A percentile compares a stretch with the other conserved stretches of the same genome.
phyloP scores from a whole-genome alignment of 2,797 vertebrate species.

The Gallinago nigripennis region DNA sequence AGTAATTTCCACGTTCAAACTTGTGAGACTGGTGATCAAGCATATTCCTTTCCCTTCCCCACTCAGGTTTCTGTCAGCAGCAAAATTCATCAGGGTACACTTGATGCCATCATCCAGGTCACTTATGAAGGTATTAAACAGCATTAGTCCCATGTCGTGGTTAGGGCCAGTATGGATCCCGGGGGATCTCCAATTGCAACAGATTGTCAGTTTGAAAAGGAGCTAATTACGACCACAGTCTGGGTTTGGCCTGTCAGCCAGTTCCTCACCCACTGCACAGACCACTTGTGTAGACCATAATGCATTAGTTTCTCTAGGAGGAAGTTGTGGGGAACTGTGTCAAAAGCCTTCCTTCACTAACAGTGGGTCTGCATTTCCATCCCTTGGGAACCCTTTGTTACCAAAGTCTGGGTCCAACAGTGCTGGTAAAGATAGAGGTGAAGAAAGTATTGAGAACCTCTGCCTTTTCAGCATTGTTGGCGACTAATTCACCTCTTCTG shows the following conservation, averaged over 20 bases:
- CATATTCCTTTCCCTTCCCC: neutral
- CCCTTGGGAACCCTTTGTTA: neutral
- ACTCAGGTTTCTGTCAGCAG: neutral
- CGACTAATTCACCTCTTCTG: neutral
- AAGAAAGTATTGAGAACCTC: neutral
- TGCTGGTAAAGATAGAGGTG: neutral
- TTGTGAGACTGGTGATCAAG: rapidly evolving
- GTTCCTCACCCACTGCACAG: neutral
- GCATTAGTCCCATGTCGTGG: neutral
- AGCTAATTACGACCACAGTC: neutral
- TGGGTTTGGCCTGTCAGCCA: neutral
- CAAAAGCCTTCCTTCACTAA: neutral
- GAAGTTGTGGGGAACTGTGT: neutral
- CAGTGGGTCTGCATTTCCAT: neutral
- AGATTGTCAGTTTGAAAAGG: neutral
- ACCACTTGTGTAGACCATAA: neutral
- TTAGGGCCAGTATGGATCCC: neutral
- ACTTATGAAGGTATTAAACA: neutral
- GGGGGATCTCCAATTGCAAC: neutral
- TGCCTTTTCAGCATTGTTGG: neutral
- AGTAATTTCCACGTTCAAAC: neutral
- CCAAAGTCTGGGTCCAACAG: neutral
- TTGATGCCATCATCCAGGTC: neutral
- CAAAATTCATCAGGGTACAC: neutral
- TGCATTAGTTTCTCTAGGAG: neutral